phyloP scores from a whole-genome alignment of 2,797 vertebrate genomes.

The Thamnophis elegans region DNA sequence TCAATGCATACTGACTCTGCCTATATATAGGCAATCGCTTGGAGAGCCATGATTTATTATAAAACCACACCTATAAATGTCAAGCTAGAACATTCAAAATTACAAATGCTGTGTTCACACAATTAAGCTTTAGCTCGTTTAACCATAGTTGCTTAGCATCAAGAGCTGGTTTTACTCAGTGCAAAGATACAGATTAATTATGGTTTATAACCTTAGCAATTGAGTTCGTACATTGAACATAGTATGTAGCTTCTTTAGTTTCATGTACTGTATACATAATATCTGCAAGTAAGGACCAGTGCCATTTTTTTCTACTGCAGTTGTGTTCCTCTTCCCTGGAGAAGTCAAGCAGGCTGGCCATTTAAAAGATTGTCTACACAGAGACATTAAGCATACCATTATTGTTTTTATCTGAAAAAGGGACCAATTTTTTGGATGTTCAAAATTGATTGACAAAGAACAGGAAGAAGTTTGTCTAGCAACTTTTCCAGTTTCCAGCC shows the following conservation, averaged over 20 bases:
- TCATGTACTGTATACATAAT: background rate
- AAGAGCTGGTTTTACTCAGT: background rate
- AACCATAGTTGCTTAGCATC: background rate
- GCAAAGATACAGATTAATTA: background rate
- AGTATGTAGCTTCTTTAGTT: background rate
- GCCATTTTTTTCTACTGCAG: background rate
- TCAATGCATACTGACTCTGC: background rate
- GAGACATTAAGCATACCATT: background rate
- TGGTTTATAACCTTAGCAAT: background rate
- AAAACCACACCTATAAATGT: background rate
- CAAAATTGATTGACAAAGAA: background rate
- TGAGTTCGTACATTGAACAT: background rate
- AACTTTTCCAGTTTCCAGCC: background rate
- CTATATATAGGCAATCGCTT: background rate
- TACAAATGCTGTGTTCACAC: background rate
- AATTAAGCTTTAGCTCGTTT: background rate
- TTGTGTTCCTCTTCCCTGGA: background rate
- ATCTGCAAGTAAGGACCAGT: background rate
- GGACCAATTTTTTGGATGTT: background rate
- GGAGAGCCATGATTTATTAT: background rate
- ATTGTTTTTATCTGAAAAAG: background rate
- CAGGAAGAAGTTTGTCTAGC: background rate
- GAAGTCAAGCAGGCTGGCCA: background rate
- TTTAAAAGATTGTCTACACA: background rate
- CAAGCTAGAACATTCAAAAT: background rate